Percentiles rank a stretch among this genome's conserved stretches.
Conservation (phyloP, 2,797 vertebrate genomes). For the Sylvilagus floridanus region DNA sequence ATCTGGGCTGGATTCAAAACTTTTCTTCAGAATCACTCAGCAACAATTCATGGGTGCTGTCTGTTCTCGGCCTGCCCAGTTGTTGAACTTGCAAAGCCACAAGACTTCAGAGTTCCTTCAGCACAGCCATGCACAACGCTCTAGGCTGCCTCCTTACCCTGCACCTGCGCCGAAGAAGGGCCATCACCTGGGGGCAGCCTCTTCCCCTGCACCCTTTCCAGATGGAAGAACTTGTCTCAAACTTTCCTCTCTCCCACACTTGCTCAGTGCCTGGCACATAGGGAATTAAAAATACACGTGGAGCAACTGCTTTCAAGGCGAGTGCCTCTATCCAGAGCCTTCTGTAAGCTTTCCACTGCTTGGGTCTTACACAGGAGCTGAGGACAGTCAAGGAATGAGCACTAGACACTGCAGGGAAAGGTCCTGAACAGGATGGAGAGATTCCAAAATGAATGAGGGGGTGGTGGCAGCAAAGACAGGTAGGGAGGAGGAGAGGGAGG, state of each 20-base stretch:
- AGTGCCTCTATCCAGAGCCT: not conserved
- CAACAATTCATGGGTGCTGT: not conserved
- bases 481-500: not conserved
- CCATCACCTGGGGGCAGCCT: not conserved
- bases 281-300: not conserved
- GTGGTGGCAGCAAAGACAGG: not conserved
- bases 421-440: slow-evolving; percentile 1
- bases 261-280: not conserved
- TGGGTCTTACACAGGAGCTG: not conserved
- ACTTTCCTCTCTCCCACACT: not conserved
- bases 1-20: not conserved
- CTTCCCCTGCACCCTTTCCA: not conserved
- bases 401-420: not conserved
- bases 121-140: not conserved
- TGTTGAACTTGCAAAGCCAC: not conserved
- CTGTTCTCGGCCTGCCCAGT: not conserved
- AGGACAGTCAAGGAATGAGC: not conserved
- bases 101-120: not conserved
- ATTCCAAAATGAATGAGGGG: not conserved
- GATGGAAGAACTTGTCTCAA: not conserved
- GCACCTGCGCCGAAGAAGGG: accelerated
- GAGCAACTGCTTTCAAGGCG: not conserved
- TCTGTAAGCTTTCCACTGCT: not conserved
- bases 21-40: slow-evolving; percentile 17
- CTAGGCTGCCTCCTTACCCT: not conserved